A percentile compares a stretch with the other conserved stretches of the same genome.
These are phyloP conservation scores for Drosophila bocki DNA, from an alignment of 1,140 invertebrate species.

Conservation along the genomic window DNA sequence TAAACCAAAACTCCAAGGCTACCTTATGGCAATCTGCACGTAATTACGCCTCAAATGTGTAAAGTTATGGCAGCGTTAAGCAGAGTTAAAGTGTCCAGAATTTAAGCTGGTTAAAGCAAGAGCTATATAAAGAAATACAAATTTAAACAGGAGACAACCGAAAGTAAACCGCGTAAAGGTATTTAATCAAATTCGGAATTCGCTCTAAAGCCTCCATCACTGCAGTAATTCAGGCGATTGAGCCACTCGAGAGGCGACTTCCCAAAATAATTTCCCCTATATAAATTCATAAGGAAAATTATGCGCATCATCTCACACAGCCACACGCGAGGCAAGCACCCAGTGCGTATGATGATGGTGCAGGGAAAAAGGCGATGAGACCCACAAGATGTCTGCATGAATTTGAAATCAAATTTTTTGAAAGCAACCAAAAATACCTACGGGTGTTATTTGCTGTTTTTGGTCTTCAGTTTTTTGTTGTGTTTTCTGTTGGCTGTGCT, in stretches of 20 bases:
- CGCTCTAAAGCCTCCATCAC: not conserved
- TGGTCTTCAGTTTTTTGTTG: slow-evolving; percentile 9
- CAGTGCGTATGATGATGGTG: slow-evolving; percentile 47
- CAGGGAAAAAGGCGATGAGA: slow-evolving; percentile 11
- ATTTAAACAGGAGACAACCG: not conserved
- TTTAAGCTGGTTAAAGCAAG: not conserved
- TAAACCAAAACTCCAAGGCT: slow-evolving; percentile 19
- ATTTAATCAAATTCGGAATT: slow-evolving; percentile 34
- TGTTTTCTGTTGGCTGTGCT: not conserved
- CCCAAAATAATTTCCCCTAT: slow-evolving; percentile 39
- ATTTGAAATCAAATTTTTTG: slow-evolving; percentile 77
- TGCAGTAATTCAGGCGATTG: slow-evolving; percentile 35
- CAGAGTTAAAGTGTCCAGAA: not conserved
- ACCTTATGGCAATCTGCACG: not conserved
- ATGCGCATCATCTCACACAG: slow-evolving; percentile 56
- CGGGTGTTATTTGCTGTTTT: slow-evolving; percentile 57
- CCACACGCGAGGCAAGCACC: slow-evolving; percentile 1
- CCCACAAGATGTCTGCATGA: slow-evolving; percentile 68
- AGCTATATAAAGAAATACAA: not conserved
- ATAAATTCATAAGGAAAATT: slow-evolving; percentile 65
- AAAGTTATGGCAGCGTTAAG: slow-evolving; percentile 21
- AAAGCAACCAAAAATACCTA: slow-evolving; percentile 58
- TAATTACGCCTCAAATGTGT: slow-evolving; percentile 44
- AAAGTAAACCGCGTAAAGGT: not conserved
- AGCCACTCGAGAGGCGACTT: slow-evolving; percentile 49